phyloP scores from a whole-genome alignment of 2,113 vertebrate species.

The Octodon degus region DNA sequence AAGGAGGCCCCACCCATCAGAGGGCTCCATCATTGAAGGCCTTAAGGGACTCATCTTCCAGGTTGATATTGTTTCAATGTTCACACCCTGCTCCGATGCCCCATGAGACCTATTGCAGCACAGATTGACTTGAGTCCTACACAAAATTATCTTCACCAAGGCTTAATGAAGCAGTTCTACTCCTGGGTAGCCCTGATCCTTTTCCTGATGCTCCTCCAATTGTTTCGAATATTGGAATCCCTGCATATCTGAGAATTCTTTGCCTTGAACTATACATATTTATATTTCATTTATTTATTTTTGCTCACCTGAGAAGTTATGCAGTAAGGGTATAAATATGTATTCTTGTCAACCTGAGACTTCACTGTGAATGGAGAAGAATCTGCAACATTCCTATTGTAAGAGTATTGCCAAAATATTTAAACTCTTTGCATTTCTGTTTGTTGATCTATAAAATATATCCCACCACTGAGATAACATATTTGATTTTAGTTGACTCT shows the following conservation, averaged over 20 bases:
- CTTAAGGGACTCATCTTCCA: not conserved
- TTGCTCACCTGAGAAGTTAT: not conserved
- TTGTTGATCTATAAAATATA: slow-evolving; percentile 2
- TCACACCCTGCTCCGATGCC: not conserved
- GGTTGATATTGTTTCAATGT: not conserved
- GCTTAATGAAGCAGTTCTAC: not conserved
- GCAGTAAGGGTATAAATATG: not conserved
- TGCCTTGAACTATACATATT: not conserved
- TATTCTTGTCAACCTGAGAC: not conserved
- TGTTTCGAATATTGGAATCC: not conserved
- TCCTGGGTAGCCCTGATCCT: not conserved
- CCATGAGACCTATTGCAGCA: not conserved
- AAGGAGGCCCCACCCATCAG: not conserved
- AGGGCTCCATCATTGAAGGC: not conserved
- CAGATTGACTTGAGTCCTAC: not conserved
- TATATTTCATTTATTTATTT: not conserved
- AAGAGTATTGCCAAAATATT: not conserved
- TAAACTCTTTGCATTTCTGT: not conserved
- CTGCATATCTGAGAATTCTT: not conserved
- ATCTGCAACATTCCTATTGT: not conserved
- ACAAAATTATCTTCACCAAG: not conserved
- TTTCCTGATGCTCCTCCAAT: not conserved
- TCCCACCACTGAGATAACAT: slow-evolving; percentile 46
- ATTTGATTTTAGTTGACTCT: slow-evolving; percentile 66
- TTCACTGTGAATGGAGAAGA: not conserved